These are phyloP conservation scores for Rhinolophus sinicus DNA, from an alignment of 2,113 vertebrate genomes.

Conservation along the genomic window DNA sequence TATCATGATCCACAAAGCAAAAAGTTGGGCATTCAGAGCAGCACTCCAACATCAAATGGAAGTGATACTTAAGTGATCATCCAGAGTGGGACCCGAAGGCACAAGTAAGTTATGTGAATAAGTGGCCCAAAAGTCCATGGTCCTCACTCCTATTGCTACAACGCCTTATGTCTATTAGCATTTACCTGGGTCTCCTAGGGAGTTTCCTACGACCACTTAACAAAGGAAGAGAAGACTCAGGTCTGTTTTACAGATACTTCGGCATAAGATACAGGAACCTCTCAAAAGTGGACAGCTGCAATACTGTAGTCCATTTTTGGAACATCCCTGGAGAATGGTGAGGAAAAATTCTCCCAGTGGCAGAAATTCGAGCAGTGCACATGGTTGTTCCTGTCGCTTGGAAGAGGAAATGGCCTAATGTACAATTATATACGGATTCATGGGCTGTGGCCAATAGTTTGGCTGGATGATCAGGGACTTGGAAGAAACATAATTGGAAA, in stretches of 20 bases:
- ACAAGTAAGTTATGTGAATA: not conserved
- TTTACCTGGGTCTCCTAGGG: not conserved
- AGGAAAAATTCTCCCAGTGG: not conserved
- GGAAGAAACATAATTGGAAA: not conserved
- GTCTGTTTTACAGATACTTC: too few species aligned
- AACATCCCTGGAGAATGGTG: not conserved
- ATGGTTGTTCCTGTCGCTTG: not conserved
- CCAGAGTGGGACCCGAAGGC: not conserved
- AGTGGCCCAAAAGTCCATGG: not conserved
- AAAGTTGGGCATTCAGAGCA: not conserved
- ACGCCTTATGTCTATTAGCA: not conserved
- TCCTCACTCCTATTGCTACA: not conserved
- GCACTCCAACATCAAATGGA: not conserved
- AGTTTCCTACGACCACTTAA: not conserved
- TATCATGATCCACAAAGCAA: not conserved
- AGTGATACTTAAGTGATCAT: accelerated
- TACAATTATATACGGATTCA: not conserved
- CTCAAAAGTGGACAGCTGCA: not conserved
- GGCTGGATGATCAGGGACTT: not conserved
- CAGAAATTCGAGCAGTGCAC: not conserved
- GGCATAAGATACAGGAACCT: not conserved
- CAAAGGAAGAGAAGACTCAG: not conserved
- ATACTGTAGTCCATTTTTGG: not conserved
- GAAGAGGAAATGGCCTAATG: not conserved
- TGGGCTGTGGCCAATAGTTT: not conserved